phyloP scores from a whole-genome alignment of 1,140 invertebrate genomes.

The Pseudoatta argentina region DNA sequence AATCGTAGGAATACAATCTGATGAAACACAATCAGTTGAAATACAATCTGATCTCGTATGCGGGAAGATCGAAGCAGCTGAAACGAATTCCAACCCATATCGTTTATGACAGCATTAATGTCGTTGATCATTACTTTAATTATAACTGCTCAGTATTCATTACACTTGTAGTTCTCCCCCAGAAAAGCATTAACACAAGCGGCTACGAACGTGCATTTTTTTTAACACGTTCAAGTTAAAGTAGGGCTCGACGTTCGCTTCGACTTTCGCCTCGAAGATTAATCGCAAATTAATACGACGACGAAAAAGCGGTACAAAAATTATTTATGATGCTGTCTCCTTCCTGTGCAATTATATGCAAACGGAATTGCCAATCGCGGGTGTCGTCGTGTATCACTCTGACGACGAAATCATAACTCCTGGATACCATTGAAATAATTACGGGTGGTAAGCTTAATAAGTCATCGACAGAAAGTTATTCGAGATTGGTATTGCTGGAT shows the following conservation, averaged over 20 bases:
- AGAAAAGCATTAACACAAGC: constrained; percentile 22
- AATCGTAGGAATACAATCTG: background rate
- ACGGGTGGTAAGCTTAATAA: constrained; percentile 26
- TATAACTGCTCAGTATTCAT: constrained; percentile 35
- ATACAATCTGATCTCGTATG: constrained; percentile 21
- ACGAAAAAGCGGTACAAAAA: constrained; percentile 58
- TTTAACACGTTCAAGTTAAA: constrained; percentile 32
- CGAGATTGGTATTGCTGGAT: background rate
- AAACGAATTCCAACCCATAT: constrained; percentile 15
- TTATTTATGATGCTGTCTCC: constrained; percentile 43
- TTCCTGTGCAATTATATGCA: constrained; percentile 53
- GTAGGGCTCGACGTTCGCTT: constrained; percentile 34
- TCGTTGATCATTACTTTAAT: constrained; percentile 47
- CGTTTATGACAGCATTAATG: constrained; percentile 56
- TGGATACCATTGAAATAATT: constrained; percentile 52
- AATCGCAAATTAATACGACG: constrained; percentile 59
- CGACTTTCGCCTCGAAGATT: constrained; percentile 58
- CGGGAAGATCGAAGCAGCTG: background rate
- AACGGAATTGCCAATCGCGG: constrained; percentile 40
- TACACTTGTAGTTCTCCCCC: constrained; percentile 32
- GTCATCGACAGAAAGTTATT: constrained; percentile 31
- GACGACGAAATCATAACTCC: constrained; percentile 35
- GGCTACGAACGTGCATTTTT: constrained; percentile 25
- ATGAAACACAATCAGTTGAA: background rate
- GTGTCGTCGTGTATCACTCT: constrained; percentile 26